phyloP scores from a whole-genome alignment of 2,797 vertebrate species.

The Clamator glandarius region DNA sequence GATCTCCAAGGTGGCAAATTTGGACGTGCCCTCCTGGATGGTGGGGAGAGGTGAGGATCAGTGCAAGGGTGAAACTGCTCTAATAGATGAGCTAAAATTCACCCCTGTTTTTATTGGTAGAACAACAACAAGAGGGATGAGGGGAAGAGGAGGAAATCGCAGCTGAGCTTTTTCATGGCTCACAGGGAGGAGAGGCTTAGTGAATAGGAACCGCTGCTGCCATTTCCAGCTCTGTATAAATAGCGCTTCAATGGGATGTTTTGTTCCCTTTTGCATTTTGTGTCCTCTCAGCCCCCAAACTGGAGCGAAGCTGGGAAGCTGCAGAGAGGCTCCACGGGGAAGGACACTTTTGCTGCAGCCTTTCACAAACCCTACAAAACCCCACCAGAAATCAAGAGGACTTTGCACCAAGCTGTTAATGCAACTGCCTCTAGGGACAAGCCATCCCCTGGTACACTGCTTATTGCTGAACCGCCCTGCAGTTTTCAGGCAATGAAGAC shows the following conservation, averaged over 20 bases:
- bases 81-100: background rate
- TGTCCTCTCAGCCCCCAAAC: background rate
- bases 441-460: background rate
- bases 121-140: background rate
- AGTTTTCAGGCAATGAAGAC: background rate
- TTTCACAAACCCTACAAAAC: background rate
- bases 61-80: background rate
- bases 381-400: background rate
- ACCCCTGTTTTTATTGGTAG: background rate
- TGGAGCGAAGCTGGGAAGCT: background rate
- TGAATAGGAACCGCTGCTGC: background rate
- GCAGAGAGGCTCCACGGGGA: background rate
- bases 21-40: slow-evolving; percentile 93
- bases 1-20: slow-evolving; percentile 95
- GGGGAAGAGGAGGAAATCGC: background rate
- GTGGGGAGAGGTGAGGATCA: background rate
- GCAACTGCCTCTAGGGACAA: background rate
- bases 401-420: background rate
- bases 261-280: background rate
- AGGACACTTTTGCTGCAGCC: background rate
- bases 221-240: background rate
- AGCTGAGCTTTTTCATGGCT: background rate
- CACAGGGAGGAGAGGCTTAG: background rate
- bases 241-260: background rate
- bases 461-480: background rate